These are phyloP conservation scores for Rostratula benghalensis DNA, from an alignment of 2,113 vertebrate genomes.

Conservation along the genomic window DNA sequence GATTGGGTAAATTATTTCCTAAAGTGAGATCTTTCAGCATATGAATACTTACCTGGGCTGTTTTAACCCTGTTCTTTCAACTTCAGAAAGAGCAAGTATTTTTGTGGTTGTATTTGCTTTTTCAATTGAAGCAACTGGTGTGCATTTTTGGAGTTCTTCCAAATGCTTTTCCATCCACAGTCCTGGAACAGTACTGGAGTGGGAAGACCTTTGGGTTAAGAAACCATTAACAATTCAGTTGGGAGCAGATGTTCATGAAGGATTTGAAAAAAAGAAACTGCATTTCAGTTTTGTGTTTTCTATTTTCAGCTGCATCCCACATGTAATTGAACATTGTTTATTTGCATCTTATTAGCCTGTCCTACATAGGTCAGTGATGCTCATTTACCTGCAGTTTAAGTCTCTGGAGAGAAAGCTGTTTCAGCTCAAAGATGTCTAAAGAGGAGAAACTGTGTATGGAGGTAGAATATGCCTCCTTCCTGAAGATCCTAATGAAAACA, in stretches of 20 bases:
- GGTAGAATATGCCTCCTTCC: background rate
- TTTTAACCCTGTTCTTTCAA: background rate
- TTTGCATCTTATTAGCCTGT: background rate
- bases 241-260: background rate
- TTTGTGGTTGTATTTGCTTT: background rate
- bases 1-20: background rate
- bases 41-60: background rate
- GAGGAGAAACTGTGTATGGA: background rate
- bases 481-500: background rate
- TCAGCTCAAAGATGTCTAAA: background rate
- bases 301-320: background rate
- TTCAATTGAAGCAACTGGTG: background rate
- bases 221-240: background rate
- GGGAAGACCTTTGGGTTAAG: background rate
- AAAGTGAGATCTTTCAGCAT: background rate
- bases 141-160: background rate
- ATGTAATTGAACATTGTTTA: background rate
- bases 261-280: background rate
- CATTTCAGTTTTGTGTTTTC: background rate
- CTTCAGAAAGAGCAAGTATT: background rate
- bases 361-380: background rate
- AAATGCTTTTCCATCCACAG: rapidly evolving
- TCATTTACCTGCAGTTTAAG: background rate
- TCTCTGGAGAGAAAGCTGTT: background rate
- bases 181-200: background rate